Percentiles rank a stretch among this genome's conserved stretches.
These are phyloP conservation scores for Tridacna crocea DNA, from an alignment of 2,888 invertebrate genomes.

Conservation along the genomic window DNA sequence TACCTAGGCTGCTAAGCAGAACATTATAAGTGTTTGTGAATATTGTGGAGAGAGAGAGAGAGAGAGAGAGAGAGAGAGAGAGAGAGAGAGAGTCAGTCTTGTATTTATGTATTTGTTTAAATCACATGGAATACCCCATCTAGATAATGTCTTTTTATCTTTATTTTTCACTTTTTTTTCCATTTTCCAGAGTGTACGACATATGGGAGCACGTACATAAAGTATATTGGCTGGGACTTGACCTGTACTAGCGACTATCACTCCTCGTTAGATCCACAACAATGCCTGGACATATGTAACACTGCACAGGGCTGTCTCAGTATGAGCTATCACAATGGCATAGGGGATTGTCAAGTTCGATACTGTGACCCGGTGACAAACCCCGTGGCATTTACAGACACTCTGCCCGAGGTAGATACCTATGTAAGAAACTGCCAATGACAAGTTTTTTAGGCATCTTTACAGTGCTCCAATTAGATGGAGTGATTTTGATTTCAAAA, in stretches of 20 bases:
- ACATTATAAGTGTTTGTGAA: no score
- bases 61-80: no score
- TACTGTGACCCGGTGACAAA: not conserved
- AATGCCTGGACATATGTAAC: not conserved
- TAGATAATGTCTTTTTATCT: no score
- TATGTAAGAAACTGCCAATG: not conserved
- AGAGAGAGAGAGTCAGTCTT: no score
- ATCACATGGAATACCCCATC: no score
- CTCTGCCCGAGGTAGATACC: not conserved
- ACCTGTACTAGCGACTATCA: not conserved
- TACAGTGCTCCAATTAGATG: no score
- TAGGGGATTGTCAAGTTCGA: not conserved
- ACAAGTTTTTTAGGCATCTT: not conserved
- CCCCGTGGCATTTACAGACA: not conserved
- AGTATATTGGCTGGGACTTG: not conserved
- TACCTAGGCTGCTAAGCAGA: no score
- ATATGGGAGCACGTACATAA: not conserved
- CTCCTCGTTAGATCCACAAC: not conserved
- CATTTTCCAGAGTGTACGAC: not conserved
- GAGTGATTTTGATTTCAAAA: no score
- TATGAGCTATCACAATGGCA: not conserved
- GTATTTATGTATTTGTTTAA: no score
- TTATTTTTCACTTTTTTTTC: no score
- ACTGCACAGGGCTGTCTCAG: not conserved
- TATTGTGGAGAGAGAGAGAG: no score